phyloP scores from a whole-genome alignment of 2,888 invertebrate species.

The Clepsis dumicolana region DNA sequence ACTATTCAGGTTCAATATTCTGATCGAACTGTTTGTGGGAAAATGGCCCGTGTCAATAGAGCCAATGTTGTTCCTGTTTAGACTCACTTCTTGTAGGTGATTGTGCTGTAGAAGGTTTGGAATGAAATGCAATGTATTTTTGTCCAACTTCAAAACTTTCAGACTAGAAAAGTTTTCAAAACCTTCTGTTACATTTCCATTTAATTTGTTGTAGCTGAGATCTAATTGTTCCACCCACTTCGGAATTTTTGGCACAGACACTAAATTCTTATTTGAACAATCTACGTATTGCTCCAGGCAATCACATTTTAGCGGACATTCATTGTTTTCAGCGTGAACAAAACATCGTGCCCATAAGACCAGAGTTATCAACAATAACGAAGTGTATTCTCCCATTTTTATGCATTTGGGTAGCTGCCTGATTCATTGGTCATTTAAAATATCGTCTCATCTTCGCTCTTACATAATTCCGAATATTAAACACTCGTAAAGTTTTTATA shows the following conservation, averaged over 20 bases:
- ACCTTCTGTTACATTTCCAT: conserved; percentile 70
- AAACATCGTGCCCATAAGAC: conserved; percentile 64
- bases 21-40: conserved; percentile 83
- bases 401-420: conserved; percentile 74
- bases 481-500: conserved; percentile 56
- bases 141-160: conserved; percentile 82
- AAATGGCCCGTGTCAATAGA: conserved; percentile 86
- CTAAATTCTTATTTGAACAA: conserved; percentile 90
- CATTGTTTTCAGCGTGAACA: conserved; percentile 70
- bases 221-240: conserved; percentile 92
- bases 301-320: conserved; percentile 90
- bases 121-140: conserved; percentile 84
- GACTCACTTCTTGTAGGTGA: conserved; percentile 85
- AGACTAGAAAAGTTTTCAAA: conserved; percentile 70
- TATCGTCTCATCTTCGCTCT: conserved; percentile 64
- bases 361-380: conserved; percentile 75
- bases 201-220: conserved; percentile 82
- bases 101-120: conserved; percentile 83
- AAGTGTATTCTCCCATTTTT: conserved; percentile 82
- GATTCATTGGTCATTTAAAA: conserved; percentile 64
- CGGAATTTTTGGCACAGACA: conserved; percentile 90
- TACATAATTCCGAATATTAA: conserved; percentile 72
- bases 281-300: conserved; percentile 91
- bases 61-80: conserved; percentile 88
- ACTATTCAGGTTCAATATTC: conserved; percentile 72